Conservation (phyloP, 2,888 invertebrate species). For the Drosophila lutescens region DNA sequence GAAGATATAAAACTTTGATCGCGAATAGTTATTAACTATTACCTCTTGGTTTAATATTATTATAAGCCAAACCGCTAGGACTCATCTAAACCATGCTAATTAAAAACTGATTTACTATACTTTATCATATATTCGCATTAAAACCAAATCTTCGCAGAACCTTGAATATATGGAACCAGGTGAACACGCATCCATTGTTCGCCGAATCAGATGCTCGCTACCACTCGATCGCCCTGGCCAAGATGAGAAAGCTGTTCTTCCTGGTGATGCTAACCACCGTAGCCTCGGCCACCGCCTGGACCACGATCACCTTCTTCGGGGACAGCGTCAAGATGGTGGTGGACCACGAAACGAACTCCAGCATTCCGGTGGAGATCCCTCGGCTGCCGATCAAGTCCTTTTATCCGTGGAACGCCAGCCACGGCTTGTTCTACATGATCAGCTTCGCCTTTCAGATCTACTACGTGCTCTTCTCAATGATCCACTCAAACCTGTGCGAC, state of each 20-base stretch:
- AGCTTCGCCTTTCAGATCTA: conserved; percentile 89
- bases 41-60: no score
- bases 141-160: conserved; percentile 85
- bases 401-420: conserved; percentile 91
- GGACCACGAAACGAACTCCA: conserved; percentile 90
- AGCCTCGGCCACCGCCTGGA: conserved; percentile 89
- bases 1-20: no score
- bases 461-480: conserved; percentile 88
- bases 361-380: conserved; percentile 88
- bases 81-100: no score
- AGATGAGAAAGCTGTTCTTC: conserved; percentile 90
- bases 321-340: conserved; percentile 89
- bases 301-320: conserved; percentile 91
- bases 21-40: no score
- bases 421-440: conserved; percentile 88
- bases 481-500: conserved; percentile 88
- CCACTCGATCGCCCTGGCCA: conserved; percentile 89
- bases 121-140: no score
- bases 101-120: no score
- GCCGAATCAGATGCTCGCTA: conserved; percentile 92
- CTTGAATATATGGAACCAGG: conserved; percentile 92
- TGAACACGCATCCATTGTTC: conserved; percentile 93
- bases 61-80: no score
- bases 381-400: conserved; percentile 90
- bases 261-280: conserved; percentile 88